phyloP scores from a whole-genome alignment of 2,113 vertebrate species.

The Thamnaconus septentrionalis region DNA sequence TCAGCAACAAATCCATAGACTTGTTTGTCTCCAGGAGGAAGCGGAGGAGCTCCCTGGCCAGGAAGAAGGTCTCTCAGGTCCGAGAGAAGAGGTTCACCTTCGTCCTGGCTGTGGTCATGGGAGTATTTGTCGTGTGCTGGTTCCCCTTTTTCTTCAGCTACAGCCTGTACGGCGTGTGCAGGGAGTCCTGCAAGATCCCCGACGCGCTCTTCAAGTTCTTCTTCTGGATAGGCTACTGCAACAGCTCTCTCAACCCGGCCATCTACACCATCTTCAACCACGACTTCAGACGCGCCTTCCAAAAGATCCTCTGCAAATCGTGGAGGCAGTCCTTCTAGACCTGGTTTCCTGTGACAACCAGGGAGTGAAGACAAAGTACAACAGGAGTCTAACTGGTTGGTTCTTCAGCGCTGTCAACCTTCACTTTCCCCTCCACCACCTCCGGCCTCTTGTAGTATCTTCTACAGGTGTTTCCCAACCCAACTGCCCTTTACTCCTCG shows the following conservation, averaged over 20 bases:
- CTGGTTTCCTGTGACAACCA: not conserved
- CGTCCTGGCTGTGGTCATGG: constrained; percentile 94
- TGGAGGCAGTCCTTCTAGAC: constrained; percentile 79
- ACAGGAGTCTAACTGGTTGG: too few species aligned
- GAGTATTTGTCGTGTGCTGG: constrained; percentile 94
- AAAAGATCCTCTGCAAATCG: constrained; percentile 88
- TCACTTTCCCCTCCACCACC: too few species aligned
- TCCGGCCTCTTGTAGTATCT: too few species aligned
- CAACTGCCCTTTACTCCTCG: constrained; percentile 8
- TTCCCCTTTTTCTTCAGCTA: constrained; percentile 97
- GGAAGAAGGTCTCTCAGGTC: constrained; percentile 86
- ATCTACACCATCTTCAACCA: constrained; percentile 96
- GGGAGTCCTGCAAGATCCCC: constrained; percentile 85
- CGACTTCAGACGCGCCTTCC: constrained; percentile 91
- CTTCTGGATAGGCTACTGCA: constrained; percentile 97
- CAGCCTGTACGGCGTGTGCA: constrained; percentile 88
- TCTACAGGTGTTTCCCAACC: too few species aligned
- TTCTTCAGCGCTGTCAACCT: too few species aligned
- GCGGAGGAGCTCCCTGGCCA: constrained; percentile 82
- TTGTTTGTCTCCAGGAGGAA: constrained; percentile 80
- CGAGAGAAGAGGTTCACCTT: constrained; percentile 94
- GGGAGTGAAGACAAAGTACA: not conserved
- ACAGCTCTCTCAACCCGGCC: constrained; percentile 94
- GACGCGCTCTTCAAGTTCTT: constrained; percentile 91
- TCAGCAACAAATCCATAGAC: constrained; percentile 71